These are phyloP conservation scores for Cydia amplana DNA, from an alignment of 1,140 invertebrate species.

Conservation along the genomic window DNA sequence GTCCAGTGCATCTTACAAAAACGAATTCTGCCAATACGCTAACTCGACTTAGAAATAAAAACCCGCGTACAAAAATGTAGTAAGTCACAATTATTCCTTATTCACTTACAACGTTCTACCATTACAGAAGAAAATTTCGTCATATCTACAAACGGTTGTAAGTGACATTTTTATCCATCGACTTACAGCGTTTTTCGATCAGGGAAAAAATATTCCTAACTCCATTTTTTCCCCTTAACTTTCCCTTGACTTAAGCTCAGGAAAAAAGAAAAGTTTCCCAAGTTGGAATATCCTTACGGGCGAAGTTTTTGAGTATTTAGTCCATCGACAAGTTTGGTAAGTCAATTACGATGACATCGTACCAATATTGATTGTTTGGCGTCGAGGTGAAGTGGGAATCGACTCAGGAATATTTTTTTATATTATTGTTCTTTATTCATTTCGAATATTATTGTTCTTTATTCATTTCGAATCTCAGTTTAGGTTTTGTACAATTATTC, in stretches of 20 bases:
- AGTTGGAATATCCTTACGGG: slow-evolving; percentile 25
- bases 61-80: not conserved
- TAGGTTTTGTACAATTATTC: no score
- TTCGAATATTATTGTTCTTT: no score
- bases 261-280: slow-evolving; percentile 10
- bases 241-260: slow-evolving; percentile 6
- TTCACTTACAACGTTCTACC: not conserved
- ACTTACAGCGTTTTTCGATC: not conserved
- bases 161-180: not conserved
- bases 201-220: not conserved
- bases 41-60: not conserved
- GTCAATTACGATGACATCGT: slow-evolving; percentile 33
- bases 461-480: no score
- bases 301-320: slow-evolving; percentile 30
- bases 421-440: not conserved
- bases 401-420: not conserved
- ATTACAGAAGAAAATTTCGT: not conserved
- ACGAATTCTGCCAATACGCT: slow-evolving; percentile 7
- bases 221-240: slow-evolving; percentile 2
- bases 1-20: slow-evolving; percentile 1
- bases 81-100: not conserved
- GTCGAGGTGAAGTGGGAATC: not conserved
- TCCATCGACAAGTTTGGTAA: slow-evolving; percentile 24
- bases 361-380: slow-evolving; percentile 29
- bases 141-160: not conserved